phyloP scores from a whole-genome alignment of 2,797 vertebrate species.

The Chelon auratus region DNA sequence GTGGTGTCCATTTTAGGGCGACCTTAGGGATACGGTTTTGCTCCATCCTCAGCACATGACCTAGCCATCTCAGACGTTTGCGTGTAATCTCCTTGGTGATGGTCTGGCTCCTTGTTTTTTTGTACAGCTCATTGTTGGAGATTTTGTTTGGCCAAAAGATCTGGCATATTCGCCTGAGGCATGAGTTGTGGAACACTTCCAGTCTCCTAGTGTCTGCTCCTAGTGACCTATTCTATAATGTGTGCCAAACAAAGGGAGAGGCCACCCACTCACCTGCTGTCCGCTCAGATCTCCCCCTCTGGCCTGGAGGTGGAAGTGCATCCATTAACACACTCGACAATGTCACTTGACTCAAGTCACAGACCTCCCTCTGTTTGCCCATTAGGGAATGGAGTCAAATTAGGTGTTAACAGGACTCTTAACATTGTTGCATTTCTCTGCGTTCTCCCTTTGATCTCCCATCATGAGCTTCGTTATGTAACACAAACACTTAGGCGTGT shows the following conservation, averaged over 20 bases:
- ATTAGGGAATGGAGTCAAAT: slow-evolving; percentile 26
- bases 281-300: slow-evolving; percentile 22
- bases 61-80: too few species aligned
- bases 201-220: too few species aligned
- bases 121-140: too few species aligned
- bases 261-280: slow-evolving; percentile 1
- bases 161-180: too few species aligned
- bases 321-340: not conserved
- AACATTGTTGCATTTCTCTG: slow-evolving; percentile 29
- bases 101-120: too few species aligned
- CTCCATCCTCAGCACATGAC: too few species aligned
- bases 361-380: slow-evolving; percentile 22
- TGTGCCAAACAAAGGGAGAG: not conserved
- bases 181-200: too few species aligned
- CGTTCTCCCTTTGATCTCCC: slow-evolving; percentile 25
- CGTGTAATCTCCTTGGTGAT: too few species aligned
- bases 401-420: slow-evolving; percentile 18
- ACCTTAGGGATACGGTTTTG: too few species aligned
- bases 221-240: slow-evolving; percentile 4
- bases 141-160: too few species aligned
- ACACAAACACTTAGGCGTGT: slow-evolving; percentile 32
- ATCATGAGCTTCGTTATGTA: slow-evolving; percentile 33
- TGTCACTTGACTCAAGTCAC: slow-evolving; percentile 7
- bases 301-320: slow-evolving; percentile 21
- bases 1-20: too few species aligned